Percentiles rank a stretch among this genome's conserved stretches.
Evolutionary conservation across 2,888 invertebrate species (phyloP).

Genomic region (Clanis bilineata): DNA sequence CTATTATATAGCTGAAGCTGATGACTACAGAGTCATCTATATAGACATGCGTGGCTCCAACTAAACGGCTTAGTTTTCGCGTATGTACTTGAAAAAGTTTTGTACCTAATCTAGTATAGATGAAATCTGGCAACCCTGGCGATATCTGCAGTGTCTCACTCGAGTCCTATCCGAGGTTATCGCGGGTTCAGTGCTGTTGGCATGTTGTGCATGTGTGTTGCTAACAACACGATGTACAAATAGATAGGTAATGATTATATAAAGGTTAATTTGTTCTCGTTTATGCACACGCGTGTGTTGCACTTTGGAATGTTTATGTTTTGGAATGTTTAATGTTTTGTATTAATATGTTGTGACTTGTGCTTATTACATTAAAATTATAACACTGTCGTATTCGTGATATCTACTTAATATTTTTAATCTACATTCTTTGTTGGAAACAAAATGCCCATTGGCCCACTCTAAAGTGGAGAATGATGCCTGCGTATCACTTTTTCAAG

Average conservation of each 20-base stretch:
- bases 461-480: too few species aligned
- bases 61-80: too few species aligned
- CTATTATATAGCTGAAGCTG: too few species aligned
- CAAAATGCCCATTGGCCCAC: too few species aligned
- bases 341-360: neutral
- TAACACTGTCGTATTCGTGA: neutral
- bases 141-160: conserved; percentile 10
- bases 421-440: too few species aligned
- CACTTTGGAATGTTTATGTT: neutral
- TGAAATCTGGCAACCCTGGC: conserved; percentile 4
- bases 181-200: conserved; percentile 26
- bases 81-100: neutral
- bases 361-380: too few species aligned
- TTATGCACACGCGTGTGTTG: conserved; percentile 17
- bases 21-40: too few species aligned
- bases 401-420: too few species aligned
- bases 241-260: conserved; percentile 42
- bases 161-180: conserved; percentile 30
- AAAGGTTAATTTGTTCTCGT: conserved; percentile 51
- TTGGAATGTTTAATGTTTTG: neutral
- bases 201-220: conserved; percentile 9
- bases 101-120: neutral
- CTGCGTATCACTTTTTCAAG: too few species aligned
- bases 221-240: conserved; percentile 28
- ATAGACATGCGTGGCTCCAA: too few species aligned